A percentile compares a stretch with the other conserved stretches of the same genome.
Conservation (phyloP, 2,797 vertebrate genomes). For the Sebastes goodei region DNA sequence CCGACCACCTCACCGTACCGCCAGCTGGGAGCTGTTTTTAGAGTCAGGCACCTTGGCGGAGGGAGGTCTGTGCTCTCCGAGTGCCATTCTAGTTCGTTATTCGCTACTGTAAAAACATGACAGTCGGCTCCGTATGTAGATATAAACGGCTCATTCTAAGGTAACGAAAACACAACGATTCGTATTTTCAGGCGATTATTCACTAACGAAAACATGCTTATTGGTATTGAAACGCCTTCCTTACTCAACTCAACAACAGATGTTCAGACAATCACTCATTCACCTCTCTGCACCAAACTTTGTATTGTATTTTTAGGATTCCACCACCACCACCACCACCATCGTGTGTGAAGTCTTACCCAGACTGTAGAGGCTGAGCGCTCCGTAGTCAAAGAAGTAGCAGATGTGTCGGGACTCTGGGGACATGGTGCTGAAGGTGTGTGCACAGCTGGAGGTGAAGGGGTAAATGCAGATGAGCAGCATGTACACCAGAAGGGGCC, state of each 20-base stretch:
- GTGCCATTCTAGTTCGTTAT: no score
- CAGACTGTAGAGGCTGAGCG: constrained; percentile 87
- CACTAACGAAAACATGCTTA: no score
- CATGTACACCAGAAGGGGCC: constrained; percentile 89
- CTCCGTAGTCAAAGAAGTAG: constrained; percentile 89
- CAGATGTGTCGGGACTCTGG: constrained; percentile 85
- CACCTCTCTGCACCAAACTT: background rate
- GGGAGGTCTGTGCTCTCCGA: no score
- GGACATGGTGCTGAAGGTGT: constrained; percentile 90
- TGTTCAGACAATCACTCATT: background rate
- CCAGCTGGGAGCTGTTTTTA: no score
- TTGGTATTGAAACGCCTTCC: no score
- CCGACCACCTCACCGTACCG: no score
- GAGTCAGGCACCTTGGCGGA: no score
- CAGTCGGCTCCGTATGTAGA: no score
- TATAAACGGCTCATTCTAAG: no score
- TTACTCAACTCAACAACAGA: background rate
- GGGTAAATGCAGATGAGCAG: constrained; percentile 88
- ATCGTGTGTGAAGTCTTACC: constrained; percentile 59
- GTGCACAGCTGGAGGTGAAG: constrained; percentile 87
- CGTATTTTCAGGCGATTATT: no score
- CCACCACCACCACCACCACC: background rate
- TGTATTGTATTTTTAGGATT: background rate
- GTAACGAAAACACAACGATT: no score
- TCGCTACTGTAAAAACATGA: no score